phyloP scores from a whole-genome alignment of 2,888 invertebrate genomes.

The Deilephila porcellus region DNA sequence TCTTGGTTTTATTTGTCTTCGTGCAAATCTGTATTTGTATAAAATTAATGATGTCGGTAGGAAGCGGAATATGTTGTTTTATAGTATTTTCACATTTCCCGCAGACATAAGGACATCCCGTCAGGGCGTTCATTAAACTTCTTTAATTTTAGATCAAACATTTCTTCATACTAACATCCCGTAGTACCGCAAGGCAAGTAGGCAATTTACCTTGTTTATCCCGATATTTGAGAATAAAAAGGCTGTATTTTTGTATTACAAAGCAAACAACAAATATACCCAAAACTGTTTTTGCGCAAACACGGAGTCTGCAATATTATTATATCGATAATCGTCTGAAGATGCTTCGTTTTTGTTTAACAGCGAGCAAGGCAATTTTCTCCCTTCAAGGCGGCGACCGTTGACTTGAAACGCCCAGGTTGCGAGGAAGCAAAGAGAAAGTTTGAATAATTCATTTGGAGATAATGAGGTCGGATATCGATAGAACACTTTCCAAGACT shows the following conservation, averaged over 20 bases:
- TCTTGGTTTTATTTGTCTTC: conserved; percentile 22
- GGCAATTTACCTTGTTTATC: background rate
- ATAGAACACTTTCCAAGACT: conserved; percentile 50
- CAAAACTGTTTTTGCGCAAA: background rate
- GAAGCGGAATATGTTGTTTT: too few relatives aligned
- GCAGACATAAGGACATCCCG: too few relatives aligned
- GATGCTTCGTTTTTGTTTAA: background rate
- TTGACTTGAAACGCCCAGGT: conserved; percentile 29
- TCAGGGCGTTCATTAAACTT: too few relatives aligned
- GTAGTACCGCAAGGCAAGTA: background rate
- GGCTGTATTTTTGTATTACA: background rate
- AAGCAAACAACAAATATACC: background rate
- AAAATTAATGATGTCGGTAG: too few relatives aligned
- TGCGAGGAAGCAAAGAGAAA: conserved; percentile 42
- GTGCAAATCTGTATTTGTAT: background rate
- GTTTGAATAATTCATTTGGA: conserved; percentile 65
- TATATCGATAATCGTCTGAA: background rate
- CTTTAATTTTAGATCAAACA: too few relatives aligned
- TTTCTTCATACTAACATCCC: too few relatives aligned
- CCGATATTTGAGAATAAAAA: background rate
- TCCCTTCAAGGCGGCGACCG: background rate
- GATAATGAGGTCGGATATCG: conserved; percentile 60
- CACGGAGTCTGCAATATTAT: background rate
- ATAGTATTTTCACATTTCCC: too few relatives aligned
- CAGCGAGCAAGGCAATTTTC: background rate